Percentiles rank a stretch among this genome's conserved stretches.
Evolutionary conservation across 37 sponge, comb jelly and placozoan genomes (phyloP).

Genomic region (Axinella damicornis): DNA sequence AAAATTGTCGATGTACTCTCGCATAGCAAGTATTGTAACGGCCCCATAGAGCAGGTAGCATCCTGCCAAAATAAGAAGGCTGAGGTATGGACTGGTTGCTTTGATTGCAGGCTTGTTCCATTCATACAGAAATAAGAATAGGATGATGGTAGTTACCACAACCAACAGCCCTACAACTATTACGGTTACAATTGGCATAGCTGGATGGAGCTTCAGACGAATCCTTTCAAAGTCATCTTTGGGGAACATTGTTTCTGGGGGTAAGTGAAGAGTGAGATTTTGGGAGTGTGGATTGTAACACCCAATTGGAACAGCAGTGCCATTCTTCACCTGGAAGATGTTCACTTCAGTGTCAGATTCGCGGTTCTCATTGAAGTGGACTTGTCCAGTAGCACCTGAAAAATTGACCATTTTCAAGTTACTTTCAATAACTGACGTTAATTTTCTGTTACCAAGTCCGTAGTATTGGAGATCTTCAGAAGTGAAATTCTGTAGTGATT

Average conservation of each 20-base stretch:
- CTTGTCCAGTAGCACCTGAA: constrained; percentile 32
- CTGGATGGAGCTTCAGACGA: too few relatives aligned
- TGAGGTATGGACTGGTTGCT: too few relatives aligned
- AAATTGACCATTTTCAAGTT: not conserved
- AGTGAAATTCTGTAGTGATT: constrained; percentile 3
- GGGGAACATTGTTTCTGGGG: not conserved
- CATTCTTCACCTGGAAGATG: constrained; percentile 16
- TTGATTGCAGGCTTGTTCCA: not conserved
- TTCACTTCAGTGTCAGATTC: not conserved
- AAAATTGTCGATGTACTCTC: not conserved
- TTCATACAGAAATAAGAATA: not conserved
- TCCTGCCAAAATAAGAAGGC: too few relatives aligned
- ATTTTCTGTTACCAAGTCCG: not conserved
- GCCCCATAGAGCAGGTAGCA: too few relatives aligned
- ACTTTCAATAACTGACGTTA: constrained; percentile 15
- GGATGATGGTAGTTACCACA: constrained; percentile 5
- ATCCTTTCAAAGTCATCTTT: constrained; percentile 15
- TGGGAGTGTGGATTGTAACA: not conserved
- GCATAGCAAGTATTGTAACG: not conserved
- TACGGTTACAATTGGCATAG: too few relatives aligned
- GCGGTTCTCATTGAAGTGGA: constrained; percentile 10
- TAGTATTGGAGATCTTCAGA: not conserved
- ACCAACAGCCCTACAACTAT: not conserved
- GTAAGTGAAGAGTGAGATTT: not conserved
- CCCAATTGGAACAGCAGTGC: not conserved